phyloP scores from a whole-genome alignment of 2,113 vertebrate genomes.

The Takifugu bimaculatus region DNA sequence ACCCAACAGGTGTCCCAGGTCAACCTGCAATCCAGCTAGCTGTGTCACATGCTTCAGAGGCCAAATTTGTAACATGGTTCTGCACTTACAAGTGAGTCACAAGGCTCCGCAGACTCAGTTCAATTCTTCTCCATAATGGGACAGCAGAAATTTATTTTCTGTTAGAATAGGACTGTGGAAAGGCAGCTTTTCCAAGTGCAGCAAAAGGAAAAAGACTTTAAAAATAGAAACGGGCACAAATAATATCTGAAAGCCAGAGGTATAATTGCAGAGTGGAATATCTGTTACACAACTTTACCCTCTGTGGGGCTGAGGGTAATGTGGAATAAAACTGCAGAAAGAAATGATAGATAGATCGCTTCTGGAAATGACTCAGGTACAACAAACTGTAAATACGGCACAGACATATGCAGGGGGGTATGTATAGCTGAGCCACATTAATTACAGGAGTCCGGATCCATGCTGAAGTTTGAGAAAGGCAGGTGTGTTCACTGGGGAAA shows the following conservation, averaged over 20 bases:
- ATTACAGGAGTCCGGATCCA: conserved; percentile 13
- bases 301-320: conserved; percentile 44
- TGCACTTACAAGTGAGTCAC: conserved; percentile 26
- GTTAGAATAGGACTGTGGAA: conserved; percentile 42
- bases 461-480: conserved; percentile 20
- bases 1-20: conserved; percentile 44
- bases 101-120: conserved; percentile 34
- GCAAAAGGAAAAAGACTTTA: conserved; percentile 50
- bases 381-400: conserved; percentile 28
- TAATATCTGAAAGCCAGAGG: conserved; percentile 52
- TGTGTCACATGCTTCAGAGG: conserved; percentile 38
- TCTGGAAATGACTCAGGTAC: conserved; percentile 49
- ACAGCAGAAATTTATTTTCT: conserved; percentile 57
- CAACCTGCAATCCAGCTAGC: conserved; percentile 24
- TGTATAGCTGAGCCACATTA: background rate
- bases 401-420: background rate
- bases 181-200: conserved; percentile 46
- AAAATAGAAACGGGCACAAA: conserved; percentile 60
- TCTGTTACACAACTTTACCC: conserved; percentile 58
- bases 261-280: conserved; percentile 66
- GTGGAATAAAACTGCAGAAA: conserved; percentile 56
- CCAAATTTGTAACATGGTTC: conserved; percentile 22
- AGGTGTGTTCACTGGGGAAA: conserved; percentile 39
- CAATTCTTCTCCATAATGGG: conserved; percentile 41
- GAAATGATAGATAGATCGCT: conserved; percentile 34